phyloP scores from a whole-genome alignment of 2,797 vertebrate genomes.

The Microctenopoma steveboyesi region DNA sequence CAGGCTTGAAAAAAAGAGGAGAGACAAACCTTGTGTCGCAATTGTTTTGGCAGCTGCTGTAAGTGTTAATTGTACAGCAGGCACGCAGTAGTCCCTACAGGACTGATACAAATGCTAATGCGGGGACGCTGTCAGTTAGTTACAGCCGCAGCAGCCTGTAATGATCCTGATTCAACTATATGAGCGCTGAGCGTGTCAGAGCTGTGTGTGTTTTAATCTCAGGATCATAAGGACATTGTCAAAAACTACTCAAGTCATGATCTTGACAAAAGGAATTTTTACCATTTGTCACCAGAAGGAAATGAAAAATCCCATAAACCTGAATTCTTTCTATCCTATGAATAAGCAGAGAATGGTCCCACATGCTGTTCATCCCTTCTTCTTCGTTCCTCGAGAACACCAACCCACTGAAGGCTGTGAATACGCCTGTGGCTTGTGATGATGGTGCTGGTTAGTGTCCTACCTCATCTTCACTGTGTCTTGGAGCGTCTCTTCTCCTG shows the following conservation, averaged over 20 bases:
- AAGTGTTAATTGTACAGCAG: neutral
- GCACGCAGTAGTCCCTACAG: neutral
- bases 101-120: neutral
- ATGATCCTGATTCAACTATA: neutral
- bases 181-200: neutral
- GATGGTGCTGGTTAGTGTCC: too few species aligned
- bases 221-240: neutral
- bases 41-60: neutral
- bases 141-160: neutral
- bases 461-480: neutral
- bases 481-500: constrained; percentile 7
- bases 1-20: neutral
- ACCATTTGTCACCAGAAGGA: constrained; percentile 3
- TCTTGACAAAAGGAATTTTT: neutral
- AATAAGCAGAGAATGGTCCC: neutral
- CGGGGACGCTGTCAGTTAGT: neutral
- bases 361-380: neutral
- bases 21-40: neutral
- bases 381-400: rapidly evolving
- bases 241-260: neutral
- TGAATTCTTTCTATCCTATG: neutral
- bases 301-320: neutral
- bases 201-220: neutral
- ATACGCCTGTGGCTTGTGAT: neutral
- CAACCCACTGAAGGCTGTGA: neutral